Conservation (phyloP, 2,797 vertebrate species). For the Fratercula arctica region DNA sequence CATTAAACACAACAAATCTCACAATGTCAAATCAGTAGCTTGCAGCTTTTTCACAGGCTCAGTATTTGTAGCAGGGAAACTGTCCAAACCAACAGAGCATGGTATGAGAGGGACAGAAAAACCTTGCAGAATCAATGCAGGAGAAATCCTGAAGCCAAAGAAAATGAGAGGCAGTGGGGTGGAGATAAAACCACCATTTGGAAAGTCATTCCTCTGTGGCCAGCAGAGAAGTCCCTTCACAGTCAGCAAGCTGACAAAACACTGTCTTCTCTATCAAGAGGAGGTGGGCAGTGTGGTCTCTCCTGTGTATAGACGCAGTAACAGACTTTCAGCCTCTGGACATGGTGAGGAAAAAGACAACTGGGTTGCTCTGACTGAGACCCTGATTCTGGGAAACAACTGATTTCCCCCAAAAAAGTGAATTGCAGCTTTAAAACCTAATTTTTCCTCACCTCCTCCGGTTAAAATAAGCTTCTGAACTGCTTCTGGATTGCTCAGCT, state of each 20-base stretch:
- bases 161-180: background rate
- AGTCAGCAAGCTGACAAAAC: background rate
- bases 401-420: background rate
- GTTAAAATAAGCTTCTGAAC: background rate
- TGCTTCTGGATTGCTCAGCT: background rate
- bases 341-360: background rate
- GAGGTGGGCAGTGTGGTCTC: background rate
- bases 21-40: background rate
- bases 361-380: background rate
- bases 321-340: background rate
- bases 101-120: background rate
- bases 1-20: constrained; percentile 20
- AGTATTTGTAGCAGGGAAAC: background rate
- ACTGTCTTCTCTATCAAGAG: background rate
- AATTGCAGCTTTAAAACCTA: background rate
- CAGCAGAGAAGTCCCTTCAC: background rate
- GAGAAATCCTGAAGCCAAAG: constrained; percentile 4
- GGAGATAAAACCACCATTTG: background rate
- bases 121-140: background rate
- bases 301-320: background rate
- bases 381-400: background rate
- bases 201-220: background rate
- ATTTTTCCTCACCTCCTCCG: background rate
- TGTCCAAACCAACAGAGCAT: constrained; percentile 1
- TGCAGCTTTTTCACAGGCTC: background rate